Percentiles rank a stretch among this genome's conserved stretches.
These are phyloP conservation scores for Microcaecilia unicolor DNA, from an alignment of 2,797 vertebrate genomes.

Conservation along the genomic window DNA sequence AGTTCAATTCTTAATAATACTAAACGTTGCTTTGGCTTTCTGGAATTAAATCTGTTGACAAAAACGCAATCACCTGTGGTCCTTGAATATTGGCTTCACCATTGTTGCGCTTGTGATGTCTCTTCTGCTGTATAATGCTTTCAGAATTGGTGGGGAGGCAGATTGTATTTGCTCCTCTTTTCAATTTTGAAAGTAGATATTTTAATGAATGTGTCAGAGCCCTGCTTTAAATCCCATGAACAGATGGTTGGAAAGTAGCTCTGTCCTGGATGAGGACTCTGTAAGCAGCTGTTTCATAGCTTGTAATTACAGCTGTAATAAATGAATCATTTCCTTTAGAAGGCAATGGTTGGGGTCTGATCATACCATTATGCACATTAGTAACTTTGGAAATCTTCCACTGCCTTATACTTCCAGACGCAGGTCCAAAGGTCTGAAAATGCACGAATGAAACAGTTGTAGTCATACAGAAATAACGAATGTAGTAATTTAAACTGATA, in stretches of 20 bases:
- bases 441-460: neutral
- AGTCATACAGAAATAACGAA: neutral
- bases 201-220: slow-evolving; percentile 1
- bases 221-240: slow-evolving; percentile 9
- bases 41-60: too few relatives aligned
- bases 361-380: slow-evolving; percentile 26
- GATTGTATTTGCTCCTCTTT: too few relatives aligned
- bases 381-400: slow-evolving; percentile 29
- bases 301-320: slow-evolving; percentile 48
- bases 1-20: too few relatives aligned
- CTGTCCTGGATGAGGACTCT: slow-evolving; percentile 16
- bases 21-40: too few relatives aligned
- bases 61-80: too few relatives aligned
- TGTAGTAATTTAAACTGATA: slow-evolving; percentile 9
- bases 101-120: too few relatives aligned
- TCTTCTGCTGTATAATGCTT: too few relatives aligned
- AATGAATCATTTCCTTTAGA: slow-evolving; percentile 51
- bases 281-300: slow-evolving; percentile 45
- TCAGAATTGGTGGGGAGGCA: too few relatives aligned
- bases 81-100: too few relatives aligned
- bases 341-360: slow-evolving; percentile 24
- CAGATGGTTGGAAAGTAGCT: slow-evolving; percentile 36
- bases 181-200: too few relatives aligned
- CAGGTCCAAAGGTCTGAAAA: slow-evolving; percentile 4
- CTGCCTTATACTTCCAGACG: slow-evolving; percentile 11